Base-by-base conservation (phyloP, 2,113 vertebrate genomes). In the Rhinolophus sinicus region DNA sequence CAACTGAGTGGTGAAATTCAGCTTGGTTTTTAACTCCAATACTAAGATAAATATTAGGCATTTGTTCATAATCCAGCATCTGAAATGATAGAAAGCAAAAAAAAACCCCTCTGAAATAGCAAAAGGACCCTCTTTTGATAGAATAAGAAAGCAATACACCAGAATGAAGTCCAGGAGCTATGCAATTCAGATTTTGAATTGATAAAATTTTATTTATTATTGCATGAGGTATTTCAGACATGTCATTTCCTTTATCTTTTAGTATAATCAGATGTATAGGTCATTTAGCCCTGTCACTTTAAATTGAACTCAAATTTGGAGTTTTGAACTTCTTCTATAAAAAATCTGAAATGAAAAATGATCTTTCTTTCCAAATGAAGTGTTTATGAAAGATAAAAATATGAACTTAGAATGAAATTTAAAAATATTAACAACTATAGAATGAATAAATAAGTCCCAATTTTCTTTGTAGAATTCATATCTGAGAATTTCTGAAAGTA, bases 41-140 rank as follows among this genome's bases (percentile, higher is more conserved):
- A 11, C 92, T 76, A 85, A 99, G 97, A 15, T 99, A 94, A 26
- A 99, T 62, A 67, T 73, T 95, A 80, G 98, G 98, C 3, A 98
- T 52, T 38, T 99, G 96, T 97, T 99, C 99, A 82, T 99, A 99
- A 98, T 99, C 99, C 92, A 99, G 90, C 75, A 97, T 97, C 99
- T 99, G 97, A 97, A 97, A 98, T 28, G 82, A 75, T 92, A 90
- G 93, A 62, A 88, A 83, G 56, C 73, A 82, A 98, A 35, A 88
- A 50, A 40, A 50, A 44, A 44, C 4, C 40, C 40, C 7, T 84
- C 50, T 77, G 73, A 93, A 89, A 50, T 15, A 82, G 21, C 1
- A 18, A 93, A 60, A 35, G 2, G 2, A 70, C 1, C 65, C 26
- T 90, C 40, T 65, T 52, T 58, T 65, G 22, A 54, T 84, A 69